These are phyloP conservation scores for Eublepharis macularius DNA, from an alignment of 2,113 vertebrate genomes.

Conservation along the genomic window DNA sequence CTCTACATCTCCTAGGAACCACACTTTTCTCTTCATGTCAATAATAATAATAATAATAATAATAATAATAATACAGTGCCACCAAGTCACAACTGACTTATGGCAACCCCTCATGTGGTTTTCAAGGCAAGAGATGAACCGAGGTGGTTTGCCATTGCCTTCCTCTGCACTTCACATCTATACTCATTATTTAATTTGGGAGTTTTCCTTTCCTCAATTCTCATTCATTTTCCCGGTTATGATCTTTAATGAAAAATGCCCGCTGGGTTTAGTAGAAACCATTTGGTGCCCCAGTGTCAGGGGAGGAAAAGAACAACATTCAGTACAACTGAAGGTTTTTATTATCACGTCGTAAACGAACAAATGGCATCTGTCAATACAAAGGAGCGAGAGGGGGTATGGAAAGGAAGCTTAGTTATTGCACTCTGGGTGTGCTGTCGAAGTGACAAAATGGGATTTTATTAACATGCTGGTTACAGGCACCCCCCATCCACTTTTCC, in stretches of 20 bases:
- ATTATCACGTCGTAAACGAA: constrained; percentile 85
- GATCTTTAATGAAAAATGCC: constrained; percentile 79
- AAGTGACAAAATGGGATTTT: constrained; percentile 77
- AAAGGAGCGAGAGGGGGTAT: constrained; percentile 71
- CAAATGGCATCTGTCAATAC: constrained; percentile 85
- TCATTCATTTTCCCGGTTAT: constrained; percentile 65
- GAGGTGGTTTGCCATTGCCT: too few relatives aligned
- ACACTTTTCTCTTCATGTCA: too few relatives aligned
- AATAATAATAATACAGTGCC: too few relatives aligned
- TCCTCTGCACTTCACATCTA: constrained; percentile 1
- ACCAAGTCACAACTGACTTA: too few relatives aligned
- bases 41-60: too few relatives aligned
- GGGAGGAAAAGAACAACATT: constrained; percentile 75
- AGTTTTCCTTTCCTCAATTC: constrained; percentile 54
- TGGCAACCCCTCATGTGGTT: too few relatives aligned
- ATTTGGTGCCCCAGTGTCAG: constrained; percentile 79
- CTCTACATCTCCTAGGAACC: neutral
- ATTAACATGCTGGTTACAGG: constrained; percentile 71
- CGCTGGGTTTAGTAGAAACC: constrained; percentile 71
- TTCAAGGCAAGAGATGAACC: too few relatives aligned
- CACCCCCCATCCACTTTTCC: constrained; percentile 39
- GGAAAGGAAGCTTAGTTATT: constrained; percentile 72
- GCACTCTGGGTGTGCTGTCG: constrained; percentile 67
- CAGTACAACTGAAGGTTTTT: constrained; percentile 79
- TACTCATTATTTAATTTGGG: constrained; percentile 39